Evolutionary conservation across 2,797 vertebrate species (phyloP).

Genomic region (Diplodus puntazzo): DNA sequence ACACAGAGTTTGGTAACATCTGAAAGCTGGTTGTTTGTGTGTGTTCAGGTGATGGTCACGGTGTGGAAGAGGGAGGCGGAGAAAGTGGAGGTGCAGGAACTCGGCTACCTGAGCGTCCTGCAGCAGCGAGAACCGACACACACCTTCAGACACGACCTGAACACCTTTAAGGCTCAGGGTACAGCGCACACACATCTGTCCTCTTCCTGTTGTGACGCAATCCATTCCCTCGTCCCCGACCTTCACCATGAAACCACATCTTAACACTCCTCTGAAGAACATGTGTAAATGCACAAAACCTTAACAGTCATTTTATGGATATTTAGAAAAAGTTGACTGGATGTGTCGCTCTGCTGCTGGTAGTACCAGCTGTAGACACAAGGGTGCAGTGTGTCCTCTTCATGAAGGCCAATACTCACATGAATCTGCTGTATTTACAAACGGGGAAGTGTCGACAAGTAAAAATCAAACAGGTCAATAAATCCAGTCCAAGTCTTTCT

Average conservation of each 20-base stretch:
- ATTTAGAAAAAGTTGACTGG: background rate
- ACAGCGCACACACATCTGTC: background rate
- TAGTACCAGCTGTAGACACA: background rate
- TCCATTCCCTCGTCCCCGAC: background rate
- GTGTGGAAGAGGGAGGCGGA: constrained; percentile 94
- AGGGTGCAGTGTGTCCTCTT: background rate
- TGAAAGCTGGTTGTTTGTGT: background rate
- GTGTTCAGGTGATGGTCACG: constrained; percentile 91
- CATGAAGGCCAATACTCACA: background rate
- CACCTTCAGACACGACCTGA: constrained; percentile 93
- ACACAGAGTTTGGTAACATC: background rate
- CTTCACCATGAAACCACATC: background rate
- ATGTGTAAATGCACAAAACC: background rate
- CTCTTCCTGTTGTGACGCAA: no score
- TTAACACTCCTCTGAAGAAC: background rate
- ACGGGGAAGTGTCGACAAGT: background rate
- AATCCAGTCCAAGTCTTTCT: background rate
- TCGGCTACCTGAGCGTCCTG: constrained; percentile 92
- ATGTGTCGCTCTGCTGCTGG: no score
- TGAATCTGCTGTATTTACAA: background rate
- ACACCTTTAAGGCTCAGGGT: constrained; percentile 96
- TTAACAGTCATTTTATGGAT: no score
- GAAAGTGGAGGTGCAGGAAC: constrained; percentile 90
- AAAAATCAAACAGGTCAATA: background rate
- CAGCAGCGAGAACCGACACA: constrained; percentile 92